Percentiles rank a stretch among this genome's conserved stretches.
Evolutionary conservation across 2,113 vertebrate genomes (phyloP).

Genomic region (Corydoras maculifer): DNA sequence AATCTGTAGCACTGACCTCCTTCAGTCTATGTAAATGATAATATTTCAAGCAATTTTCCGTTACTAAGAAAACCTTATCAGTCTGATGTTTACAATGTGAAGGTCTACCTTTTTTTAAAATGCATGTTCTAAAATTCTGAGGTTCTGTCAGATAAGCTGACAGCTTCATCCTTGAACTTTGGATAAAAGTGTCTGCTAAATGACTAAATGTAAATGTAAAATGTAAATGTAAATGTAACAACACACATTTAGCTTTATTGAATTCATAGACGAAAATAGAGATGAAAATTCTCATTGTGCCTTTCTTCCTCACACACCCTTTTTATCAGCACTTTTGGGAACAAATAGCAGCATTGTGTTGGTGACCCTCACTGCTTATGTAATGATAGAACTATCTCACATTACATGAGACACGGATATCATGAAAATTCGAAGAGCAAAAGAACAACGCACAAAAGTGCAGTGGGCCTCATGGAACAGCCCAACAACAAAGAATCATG

Average conservation of each 20-base stretch:
- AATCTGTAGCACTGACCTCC: neutral
- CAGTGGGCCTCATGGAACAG: neutral
- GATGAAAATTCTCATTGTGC: too few relatives aligned
- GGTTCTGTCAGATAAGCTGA: too few relatives aligned
- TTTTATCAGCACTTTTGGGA: constrained; percentile 14
- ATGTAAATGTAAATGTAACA: too few relatives aligned
- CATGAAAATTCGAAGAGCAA: neutral
- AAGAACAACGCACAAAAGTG: neutral
- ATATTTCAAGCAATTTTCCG: neutral
- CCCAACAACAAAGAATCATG: neutral
- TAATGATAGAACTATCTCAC: constrained; percentile 34
- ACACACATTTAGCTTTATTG: too few relatives aligned
- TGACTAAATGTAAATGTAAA: too few relatives aligned
- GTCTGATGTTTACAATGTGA: constrained; percentile 1
- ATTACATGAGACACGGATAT: constrained; percentile 18
- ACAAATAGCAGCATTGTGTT: constrained; percentile 42
- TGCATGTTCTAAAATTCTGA: too few relatives aligned
- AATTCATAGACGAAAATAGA: too few relatives aligned
- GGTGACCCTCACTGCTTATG: constrained; percentile 37
- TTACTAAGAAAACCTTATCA: constrained; percentile 17
- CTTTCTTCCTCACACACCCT: constrained; percentile 1
- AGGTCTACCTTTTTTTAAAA: constrained; percentile 16
- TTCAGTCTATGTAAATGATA: neutral
- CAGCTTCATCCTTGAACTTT: too few relatives aligned
- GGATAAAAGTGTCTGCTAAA: too few relatives aligned